phyloP scores from a whole-genome alignment of 2,113 vertebrate species.

The Penelope pileata region DNA sequence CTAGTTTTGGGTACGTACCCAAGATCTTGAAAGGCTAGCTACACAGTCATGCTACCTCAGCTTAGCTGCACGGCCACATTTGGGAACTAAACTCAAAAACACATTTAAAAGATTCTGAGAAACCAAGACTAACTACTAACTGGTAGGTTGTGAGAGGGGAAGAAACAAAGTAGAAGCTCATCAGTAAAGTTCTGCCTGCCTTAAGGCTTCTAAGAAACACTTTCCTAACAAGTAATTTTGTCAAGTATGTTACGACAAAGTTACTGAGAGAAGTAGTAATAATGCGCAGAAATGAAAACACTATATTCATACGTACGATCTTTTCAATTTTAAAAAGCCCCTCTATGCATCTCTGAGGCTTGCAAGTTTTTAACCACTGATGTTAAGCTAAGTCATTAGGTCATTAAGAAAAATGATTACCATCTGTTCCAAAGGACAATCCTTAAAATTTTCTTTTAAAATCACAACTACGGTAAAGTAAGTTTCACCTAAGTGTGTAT shows the following conservation, averaged over 20 bases:
- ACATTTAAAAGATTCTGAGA: background rate
- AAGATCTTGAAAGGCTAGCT: background rate
- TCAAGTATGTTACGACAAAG: background rate
- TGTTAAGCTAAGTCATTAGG: background rate
- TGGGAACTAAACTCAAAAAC: background rate
- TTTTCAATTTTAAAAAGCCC: background rate
- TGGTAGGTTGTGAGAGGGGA: background rate
- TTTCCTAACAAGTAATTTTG: background rate
- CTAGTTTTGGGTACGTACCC: background rate
- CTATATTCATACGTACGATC: background rate
- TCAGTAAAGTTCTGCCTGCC: background rate
- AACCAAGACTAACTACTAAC: background rate
- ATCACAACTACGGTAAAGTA: background rate
- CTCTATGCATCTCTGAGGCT: background rate
- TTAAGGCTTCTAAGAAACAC: background rate
- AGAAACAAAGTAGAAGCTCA: background rate
- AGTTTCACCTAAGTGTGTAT: background rate
- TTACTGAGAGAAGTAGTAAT: background rate
- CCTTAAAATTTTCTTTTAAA: background rate
- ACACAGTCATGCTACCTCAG: background rate
- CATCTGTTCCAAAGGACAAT: background rate
- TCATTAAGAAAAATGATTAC: background rate
- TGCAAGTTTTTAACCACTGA: background rate
- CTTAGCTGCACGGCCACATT: background rate
- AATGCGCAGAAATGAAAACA: background rate